phyloP scores from a whole-genome alignment of 2,113 vertebrate genomes.

The Dendropsophus ebraccatus region DNA sequence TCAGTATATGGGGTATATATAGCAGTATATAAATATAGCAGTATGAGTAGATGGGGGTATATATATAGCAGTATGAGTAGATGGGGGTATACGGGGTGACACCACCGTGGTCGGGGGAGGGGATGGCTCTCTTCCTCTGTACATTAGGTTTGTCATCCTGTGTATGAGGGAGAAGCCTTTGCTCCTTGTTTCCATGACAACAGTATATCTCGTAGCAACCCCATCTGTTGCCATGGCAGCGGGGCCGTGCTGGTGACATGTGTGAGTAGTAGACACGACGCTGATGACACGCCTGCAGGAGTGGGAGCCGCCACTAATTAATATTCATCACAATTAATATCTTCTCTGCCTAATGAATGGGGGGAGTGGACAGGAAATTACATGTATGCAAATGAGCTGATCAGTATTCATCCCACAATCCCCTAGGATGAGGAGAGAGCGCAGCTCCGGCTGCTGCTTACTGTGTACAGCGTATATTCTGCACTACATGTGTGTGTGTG shows the following conservation, averaged over 20 bases:
- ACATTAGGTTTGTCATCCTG: not conserved
- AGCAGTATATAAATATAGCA: too few species aligned
- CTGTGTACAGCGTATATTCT: not conserved
- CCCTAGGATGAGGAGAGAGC: not conserved
- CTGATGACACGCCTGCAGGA: not conserved
- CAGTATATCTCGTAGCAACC: slow-evolving; percentile 46
- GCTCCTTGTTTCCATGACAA: slow-evolving; percentile 25
- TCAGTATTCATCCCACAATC: slow-evolving; percentile 56
- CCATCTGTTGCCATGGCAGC: slow-evolving; percentile 31
- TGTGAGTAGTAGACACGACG: not conserved
- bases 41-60: too few species aligned
- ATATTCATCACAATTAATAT: slow-evolving; percentile 62
- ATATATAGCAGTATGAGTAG: not conserved
- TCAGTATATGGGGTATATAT: too few species aligned
- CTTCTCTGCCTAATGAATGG: slow-evolving; percentile 37
- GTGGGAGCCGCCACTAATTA: slow-evolving; percentile 63
- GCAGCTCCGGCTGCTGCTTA: not conserved
- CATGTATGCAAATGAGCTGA: slow-evolving; percentile 48
- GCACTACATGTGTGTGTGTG: too few species aligned
- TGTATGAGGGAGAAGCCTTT: slow-evolving; percentile 3
- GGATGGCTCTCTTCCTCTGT: too few species aligned
- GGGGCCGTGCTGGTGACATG: slow-evolving; percentile 15
- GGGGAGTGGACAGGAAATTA: slow-evolving; percentile 33
- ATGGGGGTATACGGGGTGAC: not conserved
- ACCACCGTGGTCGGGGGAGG: too few species aligned